Percentiles rank a stretch among this genome's conserved stretches.
These are phyloP conservation scores for Huso huso DNA, from an alignment of 2,797 vertebrate species.

Conservation along the genomic window DNA sequence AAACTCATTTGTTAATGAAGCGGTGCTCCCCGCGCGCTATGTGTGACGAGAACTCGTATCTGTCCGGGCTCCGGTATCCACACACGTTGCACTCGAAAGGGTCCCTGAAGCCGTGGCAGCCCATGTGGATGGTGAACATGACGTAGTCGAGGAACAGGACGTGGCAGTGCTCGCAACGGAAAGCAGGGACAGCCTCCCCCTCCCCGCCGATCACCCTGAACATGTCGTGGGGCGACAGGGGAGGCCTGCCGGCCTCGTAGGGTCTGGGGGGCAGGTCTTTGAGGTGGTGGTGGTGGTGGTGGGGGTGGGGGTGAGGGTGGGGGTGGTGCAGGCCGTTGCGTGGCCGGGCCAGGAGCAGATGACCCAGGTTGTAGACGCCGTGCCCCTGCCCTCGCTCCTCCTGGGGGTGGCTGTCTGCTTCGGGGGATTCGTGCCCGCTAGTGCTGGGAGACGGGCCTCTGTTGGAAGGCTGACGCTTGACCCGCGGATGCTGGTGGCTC, in stretches of 20 bases:
- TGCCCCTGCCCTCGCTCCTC: constrained; percentile 51
- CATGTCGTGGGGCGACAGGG: constrained; percentile 53
- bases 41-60: constrained; percentile 90
- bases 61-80: constrained; percentile 82
- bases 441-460: constrained; percentile 57
- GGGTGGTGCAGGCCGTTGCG: constrained; percentile 48
- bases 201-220: constrained; percentile 68
- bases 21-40: constrained; percentile 85
- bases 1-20: constrained; percentile 56
- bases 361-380: constrained; percentile 44
- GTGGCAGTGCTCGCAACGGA: constrained; percentile 79
- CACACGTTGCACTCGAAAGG: constrained; percentile 92
- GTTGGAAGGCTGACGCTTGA: constrained; percentile 50
- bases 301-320: constrained; percentile 39
- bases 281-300: constrained; percentile 25
- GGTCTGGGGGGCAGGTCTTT: constrained; percentile 43
- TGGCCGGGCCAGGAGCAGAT: constrained; percentile 22
- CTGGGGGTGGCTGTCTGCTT: constrained; percentile 63
- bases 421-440: constrained; percentile 66
- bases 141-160: constrained; percentile 92
- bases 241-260: constrained; percentile 47
- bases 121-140: constrained; percentile 98
- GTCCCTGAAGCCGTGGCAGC: constrained; percentile 87
- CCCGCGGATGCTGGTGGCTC: constrained; percentile 42
- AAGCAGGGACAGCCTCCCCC: constrained; percentile 66